A percentile compares a stretch with the other conserved stretches of the same genome.
Conservation (phyloP, 2,113 vertebrate genomes). For the Gopherus flavomarginatus region DNA sequence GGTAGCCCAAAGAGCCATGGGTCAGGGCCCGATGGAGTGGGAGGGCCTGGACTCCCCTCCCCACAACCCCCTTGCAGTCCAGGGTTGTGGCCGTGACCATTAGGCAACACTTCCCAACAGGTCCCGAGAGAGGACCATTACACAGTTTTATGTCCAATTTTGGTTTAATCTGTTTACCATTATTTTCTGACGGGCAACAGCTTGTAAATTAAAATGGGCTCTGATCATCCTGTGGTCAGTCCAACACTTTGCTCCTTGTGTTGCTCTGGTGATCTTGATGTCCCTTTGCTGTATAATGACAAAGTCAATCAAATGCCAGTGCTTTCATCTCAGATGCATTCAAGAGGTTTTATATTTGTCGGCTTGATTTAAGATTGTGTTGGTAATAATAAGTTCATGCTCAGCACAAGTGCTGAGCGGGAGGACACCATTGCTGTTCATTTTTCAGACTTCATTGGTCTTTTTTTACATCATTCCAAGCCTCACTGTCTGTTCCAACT, state of each 20-base stretch:
- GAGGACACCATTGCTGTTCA: background rate
- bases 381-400: background rate
- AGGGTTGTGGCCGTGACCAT: too few relatives aligned
- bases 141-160: background rate
- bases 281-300: background rate
- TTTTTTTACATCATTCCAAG: background rate
- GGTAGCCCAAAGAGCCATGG: too few relatives aligned
- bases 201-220: background rate
- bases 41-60: too few relatives aligned
- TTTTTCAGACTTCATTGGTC: background rate
- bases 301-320: background rate
- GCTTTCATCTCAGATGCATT: background rate
- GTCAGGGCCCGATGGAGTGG: too few relatives aligned
- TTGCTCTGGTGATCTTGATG: background rate
- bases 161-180: background rate
- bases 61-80: too few relatives aligned
- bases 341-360: background rate
- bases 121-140: too few relatives aligned
- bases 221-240: background rate
- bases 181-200: background rate
- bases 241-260: background rate
- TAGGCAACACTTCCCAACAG: too few relatives aligned
- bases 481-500: background rate
- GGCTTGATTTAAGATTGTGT: background rate
- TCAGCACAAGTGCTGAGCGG: background rate